Base-by-base conservation (phyloP, 1,140 invertebrate genomes). In the Platyura marginata region DNA sequence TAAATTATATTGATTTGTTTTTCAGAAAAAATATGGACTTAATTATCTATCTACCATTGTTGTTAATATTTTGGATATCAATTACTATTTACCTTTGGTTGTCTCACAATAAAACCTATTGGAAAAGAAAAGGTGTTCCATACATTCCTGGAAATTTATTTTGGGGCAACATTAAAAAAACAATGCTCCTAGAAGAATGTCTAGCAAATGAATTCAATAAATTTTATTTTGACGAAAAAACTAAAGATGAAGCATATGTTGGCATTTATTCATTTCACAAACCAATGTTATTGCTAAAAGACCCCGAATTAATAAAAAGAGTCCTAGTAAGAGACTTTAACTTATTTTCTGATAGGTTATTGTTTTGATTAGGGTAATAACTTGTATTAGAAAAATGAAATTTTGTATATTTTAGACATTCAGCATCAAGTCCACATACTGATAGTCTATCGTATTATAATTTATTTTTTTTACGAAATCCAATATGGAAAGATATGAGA, bases 251-350 rank as follows among this genome's bases (percentile, higher is more conserved):
- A 15, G 37, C 44, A 21, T 44, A 43, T 45, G 45, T 60, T 33
- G 60, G 60, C 8, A 48, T 57, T 35, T 60, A 55, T 41, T 54
- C 56, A 40, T 49, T 55, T n/a, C 40, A 51, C 21, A 40, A 49
- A 21, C 67, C 67, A 0, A 47, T 47, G 10, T 33, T 70, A 11
- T 44, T 69, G 3, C 43, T 68, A 0, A 51, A 58, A 18, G 65
- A 69, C 50, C 59, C 61, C 0, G 59, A 65, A 18, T 40, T 70
- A 2, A 53, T 69, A 5, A 64, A 64, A 42, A 43, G 50, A 22
- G 56, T 71, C 21, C 36, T 67, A 1, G 49, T 68, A 1, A 62
- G 61, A 43, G 62, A 62, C 43, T 64, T 59, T 45, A 47, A 51
- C 8, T 23, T 48, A 40, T 64, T 63, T 43, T 21, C 44, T 19